These are phyloP conservation scores for Odontomachus brunneus DNA, from an alignment of 1,140 invertebrate species.

Conservation along the genomic window DNA sequence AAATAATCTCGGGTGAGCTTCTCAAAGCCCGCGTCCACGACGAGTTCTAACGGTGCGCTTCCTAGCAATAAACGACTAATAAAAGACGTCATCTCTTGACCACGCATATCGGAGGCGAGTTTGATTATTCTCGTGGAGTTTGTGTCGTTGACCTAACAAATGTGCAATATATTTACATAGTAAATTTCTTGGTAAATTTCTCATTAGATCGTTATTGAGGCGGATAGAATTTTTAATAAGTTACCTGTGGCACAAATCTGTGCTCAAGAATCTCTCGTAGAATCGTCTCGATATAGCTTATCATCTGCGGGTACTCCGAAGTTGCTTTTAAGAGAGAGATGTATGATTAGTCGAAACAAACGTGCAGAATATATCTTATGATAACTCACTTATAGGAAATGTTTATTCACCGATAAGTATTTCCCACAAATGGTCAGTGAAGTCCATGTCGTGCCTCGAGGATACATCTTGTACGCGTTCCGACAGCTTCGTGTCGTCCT, in stretches of 20 bases:
- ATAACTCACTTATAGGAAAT: not conserved
- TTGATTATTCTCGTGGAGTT: slow-evolving; percentile 77
- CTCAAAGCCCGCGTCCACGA: slow-evolving; percentile 80
- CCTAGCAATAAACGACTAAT: slow-evolving; percentile 68
- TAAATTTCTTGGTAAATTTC: not conserved
- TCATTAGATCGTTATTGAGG: not conserved
- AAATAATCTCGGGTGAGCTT: slow-evolving; percentile 80
- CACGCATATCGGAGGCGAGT: slow-evolving; percentile 66
- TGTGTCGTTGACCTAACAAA: slow-evolving; percentile 71
- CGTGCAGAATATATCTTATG: not conserved
- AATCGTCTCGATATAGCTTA: slow-evolving; percentile 72
- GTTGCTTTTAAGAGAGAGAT: slow-evolving; percentile 32
- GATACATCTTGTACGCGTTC: slow-evolving; percentile 68
- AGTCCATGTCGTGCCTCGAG: slow-evolving; percentile 76
- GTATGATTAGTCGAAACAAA: not conserved
- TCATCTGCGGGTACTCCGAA: slow-evolving; percentile 72
- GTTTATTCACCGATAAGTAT: slow-evolving; percentile 75
- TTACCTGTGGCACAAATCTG: slow-evolving; percentile 60
- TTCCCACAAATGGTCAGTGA: slow-evolving; percentile 80
- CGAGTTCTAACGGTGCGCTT: slow-evolving; percentile 78
- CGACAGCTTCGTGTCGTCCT: slow-evolving; percentile 69
- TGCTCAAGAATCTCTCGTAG: slow-evolving; percentile 70
- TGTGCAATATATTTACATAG: not conserved
- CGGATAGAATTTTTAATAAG: not conserved
- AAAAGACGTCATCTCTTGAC: slow-evolving; percentile 51